These are phyloP conservation scores for Fistularia tabacaria DNA, from an alignment of 2,797 vertebrate genomes.

Conservation along the genomic window DNA sequence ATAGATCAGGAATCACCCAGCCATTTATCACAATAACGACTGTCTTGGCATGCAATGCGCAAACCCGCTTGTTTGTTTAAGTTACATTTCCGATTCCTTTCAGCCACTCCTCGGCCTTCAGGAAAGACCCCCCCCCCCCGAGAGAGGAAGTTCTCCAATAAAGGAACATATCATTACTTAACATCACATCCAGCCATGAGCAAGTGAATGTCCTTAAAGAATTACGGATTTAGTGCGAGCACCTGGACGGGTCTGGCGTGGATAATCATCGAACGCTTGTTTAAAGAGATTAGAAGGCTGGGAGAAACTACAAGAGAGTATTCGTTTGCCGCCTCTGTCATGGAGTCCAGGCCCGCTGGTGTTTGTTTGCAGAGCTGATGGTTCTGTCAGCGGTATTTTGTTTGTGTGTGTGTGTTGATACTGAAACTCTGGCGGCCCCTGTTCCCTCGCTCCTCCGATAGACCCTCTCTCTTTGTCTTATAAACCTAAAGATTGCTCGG, in stretches of 20 bases:
- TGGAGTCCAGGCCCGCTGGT: not conserved
- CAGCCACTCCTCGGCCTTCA: not conserved
- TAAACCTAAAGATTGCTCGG: conserved; percentile 15
- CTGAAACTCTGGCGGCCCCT: not conserved
- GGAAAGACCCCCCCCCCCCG: not conserved
- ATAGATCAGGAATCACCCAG: not conserved
- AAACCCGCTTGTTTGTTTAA: conserved; percentile 17
- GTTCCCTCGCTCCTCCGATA: conserved; percentile 1
- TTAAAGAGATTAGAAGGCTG: no score
- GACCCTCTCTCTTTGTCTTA: conserved; percentile 11
- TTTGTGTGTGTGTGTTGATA: conserved; percentile 4
- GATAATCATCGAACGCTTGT: no score
- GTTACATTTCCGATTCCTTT: conserved; percentile 29
- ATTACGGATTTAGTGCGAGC: no score
- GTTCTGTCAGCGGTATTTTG: conserved; percentile 5
- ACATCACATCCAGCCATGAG: not conserved
- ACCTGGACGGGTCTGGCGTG: no score
- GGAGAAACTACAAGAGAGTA: not conserved
- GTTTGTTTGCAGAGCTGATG: conserved; percentile 24
- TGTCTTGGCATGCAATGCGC: conserved; percentile 20
- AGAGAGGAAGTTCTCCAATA: no score
- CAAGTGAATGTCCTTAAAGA: not conserved
- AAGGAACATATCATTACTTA: not conserved
- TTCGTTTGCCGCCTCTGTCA: not conserved
- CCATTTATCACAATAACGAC: conserved; percentile 40